Conservation (phyloP, 23 tunicate genomes). For the Oikopleura vanhoeffeni region DNA sequence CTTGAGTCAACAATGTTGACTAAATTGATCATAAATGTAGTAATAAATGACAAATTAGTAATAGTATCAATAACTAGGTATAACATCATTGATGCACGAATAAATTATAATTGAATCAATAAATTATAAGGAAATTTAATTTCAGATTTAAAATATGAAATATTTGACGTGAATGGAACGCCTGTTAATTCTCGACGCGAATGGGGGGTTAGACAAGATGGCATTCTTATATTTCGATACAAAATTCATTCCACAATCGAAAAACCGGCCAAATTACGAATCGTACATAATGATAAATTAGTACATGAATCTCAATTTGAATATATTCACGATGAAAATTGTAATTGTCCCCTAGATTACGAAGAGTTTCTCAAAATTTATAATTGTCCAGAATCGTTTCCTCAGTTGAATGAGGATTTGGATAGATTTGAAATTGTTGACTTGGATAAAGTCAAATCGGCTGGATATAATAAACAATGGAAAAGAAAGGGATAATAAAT, state of each 20-base stretch:
- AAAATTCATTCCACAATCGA: neutral
- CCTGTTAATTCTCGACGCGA: neutral
- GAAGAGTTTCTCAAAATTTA: neutral
- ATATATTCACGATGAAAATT: neutral
- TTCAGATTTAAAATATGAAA: neutral
- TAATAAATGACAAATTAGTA: too few species aligned
- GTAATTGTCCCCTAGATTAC: neutral
- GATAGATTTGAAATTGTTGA: neutral
- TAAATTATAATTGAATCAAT: too few species aligned
- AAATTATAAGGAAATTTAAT: too few species aligned
- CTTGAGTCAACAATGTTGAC: too few species aligned
- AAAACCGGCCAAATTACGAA: neutral
- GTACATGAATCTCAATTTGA: neutral
- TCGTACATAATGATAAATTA: neutral
- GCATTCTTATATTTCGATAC: neutral
- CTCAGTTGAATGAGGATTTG: neutral
- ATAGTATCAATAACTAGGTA: too few species aligned
- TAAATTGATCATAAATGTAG: too few species aligned
- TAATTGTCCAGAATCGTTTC: neutral
- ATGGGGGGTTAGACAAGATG: neutral
- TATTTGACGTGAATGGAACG: neutral
- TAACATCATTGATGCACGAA: too few species aligned
- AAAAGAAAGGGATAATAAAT: too few species aligned
- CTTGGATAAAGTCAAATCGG: neutral
- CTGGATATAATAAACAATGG: neutral